phyloP scores from a whole-genome alignment of 2,888 invertebrate genomes.

The Ypsolopha sequella region DNA sequence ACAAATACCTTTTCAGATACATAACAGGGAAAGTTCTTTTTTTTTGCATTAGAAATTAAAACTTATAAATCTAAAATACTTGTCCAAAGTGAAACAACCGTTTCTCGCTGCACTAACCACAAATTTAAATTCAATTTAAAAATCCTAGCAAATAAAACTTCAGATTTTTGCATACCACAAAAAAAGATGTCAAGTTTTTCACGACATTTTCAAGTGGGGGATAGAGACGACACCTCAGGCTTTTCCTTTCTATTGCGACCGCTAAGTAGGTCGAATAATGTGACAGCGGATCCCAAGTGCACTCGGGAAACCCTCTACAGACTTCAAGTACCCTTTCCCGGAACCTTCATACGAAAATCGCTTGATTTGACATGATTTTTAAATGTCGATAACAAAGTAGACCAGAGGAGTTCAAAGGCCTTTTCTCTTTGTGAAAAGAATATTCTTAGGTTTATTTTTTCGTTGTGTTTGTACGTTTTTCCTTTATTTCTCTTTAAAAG shows the following conservation, averaged over 20 bases:
- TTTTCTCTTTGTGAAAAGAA: background rate
- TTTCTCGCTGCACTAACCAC: no score
- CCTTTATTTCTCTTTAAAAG: no score
- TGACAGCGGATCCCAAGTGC: slow-evolving; percentile 50
- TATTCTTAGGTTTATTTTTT: slow-evolving; percentile 1
- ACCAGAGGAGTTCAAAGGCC: background rate
- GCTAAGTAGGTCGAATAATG: slow-evolving; percentile 68
- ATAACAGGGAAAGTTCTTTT: no score
- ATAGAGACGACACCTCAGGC: slow-evolving; percentile 41
- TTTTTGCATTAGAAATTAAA: no score
- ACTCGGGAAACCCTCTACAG: slow-evolving; percentile 40
- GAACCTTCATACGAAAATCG: slow-evolving; percentile 57
- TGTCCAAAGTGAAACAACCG: no score
- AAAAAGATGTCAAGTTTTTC: slow-evolving; percentile 16
- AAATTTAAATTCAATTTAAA: no score
- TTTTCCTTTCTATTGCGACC: slow-evolving; percentile 33
- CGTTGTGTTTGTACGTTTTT: no score
- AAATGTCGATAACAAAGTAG: slow-evolving; percentile 51
- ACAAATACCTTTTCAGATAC: no score
- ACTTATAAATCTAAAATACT: no score
- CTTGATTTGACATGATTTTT: slow-evolving; percentile 69
- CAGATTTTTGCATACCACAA: background rate
- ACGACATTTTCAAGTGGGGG: slow-evolving; percentile 35
- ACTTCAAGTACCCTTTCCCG: slow-evolving; percentile 37
- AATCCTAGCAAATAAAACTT: background rate